Base-by-base conservation (phyloP, 2,888 invertebrate genomes). In the Luperina testacea region DNA sequence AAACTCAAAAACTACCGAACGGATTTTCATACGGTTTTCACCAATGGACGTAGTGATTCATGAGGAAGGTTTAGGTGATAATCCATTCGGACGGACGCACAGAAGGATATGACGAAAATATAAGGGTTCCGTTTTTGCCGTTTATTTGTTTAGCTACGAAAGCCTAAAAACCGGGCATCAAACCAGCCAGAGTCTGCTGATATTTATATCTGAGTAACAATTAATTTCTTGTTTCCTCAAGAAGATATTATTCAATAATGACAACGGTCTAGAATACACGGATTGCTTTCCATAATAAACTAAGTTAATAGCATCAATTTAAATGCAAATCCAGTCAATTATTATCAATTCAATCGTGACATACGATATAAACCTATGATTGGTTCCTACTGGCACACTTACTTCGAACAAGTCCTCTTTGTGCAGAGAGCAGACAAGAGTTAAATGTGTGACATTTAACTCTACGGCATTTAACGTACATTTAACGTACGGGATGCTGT, bases 261-360 rank as follows among this genome's bases (percentile, higher is more conserved):
- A n/a, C 48, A 45, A 69, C 9, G 17, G 17, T 38, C 32, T 8
- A 38, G 13, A 64, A 57, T n/a, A 38, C 20, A 20, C 3, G 48
- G 1, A 51, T 51, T 32, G 51, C 51, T 67, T 67, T 74, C 8
- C 5, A 13, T 51, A 42, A 32, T 65, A 38, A 65, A 48, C 24
- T n/a, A 27, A 70, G 42, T 45, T 61, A 81, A 67, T 42, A 45
- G 9, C 27, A 53, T 15, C 24, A 68, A 68, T 63, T 72, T 38
- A 51, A 61, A 82, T 65, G 69, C 20, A 32, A 77, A 77, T 53
- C n/a, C 32, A 45, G 13, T 32, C 20, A 71, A 71, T 32, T 32
- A 32, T 67, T 67, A 67, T 65, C 15, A 57, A 75, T 53, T 70
- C 15, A 57, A 17, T 53, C 24, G 48, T 63, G 61, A n/a, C 72